These are phyloP conservation scores for Hippoglossus hippoglossus DNA, from an alignment of 2,797 vertebrate species.

Conservation along the genomic window DNA sequence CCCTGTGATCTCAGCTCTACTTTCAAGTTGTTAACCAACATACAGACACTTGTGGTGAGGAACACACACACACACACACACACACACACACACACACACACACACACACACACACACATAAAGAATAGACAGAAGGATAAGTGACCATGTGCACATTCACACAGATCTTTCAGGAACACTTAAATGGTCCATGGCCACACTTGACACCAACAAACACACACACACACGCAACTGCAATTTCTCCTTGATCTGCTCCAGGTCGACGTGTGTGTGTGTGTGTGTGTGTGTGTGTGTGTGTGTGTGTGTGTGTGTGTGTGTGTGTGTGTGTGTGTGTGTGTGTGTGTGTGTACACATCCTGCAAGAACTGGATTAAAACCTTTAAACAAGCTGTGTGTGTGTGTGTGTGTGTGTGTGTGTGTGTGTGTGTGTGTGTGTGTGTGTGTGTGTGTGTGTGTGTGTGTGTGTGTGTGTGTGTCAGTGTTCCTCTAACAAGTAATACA, in stretches of 20 bases:
- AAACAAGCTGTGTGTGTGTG: background rate
- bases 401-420: background rate
- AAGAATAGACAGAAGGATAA: conserved; percentile 6
- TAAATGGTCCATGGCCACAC: conserved; percentile 11
- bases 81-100: conserved; percentile 7
- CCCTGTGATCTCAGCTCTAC: background rate
- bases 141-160: conserved; percentile 15
- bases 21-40: conserved; percentile 2
- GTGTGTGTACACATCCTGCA: background rate
- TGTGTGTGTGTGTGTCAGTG: conserved; percentile 9
- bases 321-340: too few species aligned
- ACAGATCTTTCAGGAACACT: conserved; percentile 41
- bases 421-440: background rate
- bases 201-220: conserved; percentile 8
- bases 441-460: conserved; percentile 7
- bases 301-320: too few species aligned
- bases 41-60: background rate
- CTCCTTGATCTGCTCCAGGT: background rate
- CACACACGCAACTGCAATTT: background rate
- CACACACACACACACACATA: background rate
- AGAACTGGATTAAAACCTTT: too few species aligned
- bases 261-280: background rate
- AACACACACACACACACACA: too few species aligned
- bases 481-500: conserved; percentile 50
- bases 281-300: background rate